Evolutionary conservation across 35 echinoderm and acorn worm species (phyloP), one percentile per base, ranked within the genome.

Genomic region (Nesometra sesokonis): DNA sequence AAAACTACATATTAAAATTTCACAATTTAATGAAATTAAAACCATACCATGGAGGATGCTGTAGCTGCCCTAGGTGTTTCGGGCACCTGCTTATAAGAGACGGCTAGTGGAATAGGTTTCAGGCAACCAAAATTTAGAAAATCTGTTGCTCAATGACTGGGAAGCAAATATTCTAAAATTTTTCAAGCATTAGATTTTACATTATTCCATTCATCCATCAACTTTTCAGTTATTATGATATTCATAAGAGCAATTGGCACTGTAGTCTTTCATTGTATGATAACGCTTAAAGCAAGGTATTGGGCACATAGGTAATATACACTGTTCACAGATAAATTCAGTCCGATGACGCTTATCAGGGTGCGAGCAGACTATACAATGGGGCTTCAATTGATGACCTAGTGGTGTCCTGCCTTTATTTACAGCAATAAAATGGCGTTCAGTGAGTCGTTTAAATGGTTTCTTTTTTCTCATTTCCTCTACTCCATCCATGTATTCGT

Each of bases 311-410:
- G 84, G 52, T 31, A 86, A 33, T 0, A 81, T 67, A 32, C 89
- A 91, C 27, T 86, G 17, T 35, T 29, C 80, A 38, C 89, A 91
- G 19, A 91, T 57, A 38, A 35, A 81, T 32, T 86, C 36, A 30
- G 89, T 91, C 17, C 79, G 84, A 79, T 86, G 89, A 9, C 84
- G 77, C 46, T 80, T 80, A 1, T 36, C 35, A 29, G 77, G n/a
- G 84, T 81, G 43, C 0, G 84, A 86, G 46, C 89, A 91, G 37
- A 91, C 89, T 17, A 86, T 84, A 86, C 89, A 91, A 17, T 86
- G 76, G 13, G 77, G 89, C 46, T 84, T 81, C 5, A 19, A 84
- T 27, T 13, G 35, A 29, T 79, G 77, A 35, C 89, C 89, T n/a
- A 77, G 31, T 34, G 77, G 37, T 32, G 37, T 82, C 11, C 78